A percentile compares a stretch with the other conserved stretches of the same genome.
Conservation (phyloP, 2,113 vertebrate genomes). For the Chunga burmeisteri region DNA sequence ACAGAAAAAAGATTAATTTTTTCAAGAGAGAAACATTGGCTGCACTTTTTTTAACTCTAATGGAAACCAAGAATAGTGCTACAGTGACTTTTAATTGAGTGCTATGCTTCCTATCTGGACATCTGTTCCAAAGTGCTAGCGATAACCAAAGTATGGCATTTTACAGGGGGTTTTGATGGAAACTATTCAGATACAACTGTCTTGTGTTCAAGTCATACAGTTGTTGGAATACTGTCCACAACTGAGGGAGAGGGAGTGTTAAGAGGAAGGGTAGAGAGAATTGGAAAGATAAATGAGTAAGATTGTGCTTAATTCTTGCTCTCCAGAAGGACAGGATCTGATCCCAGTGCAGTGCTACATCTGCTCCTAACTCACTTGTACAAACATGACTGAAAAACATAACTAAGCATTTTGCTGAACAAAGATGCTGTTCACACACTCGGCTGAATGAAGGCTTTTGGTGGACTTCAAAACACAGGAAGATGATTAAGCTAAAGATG, state of each 20-base stretch:
- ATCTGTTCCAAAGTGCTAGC: background rate
- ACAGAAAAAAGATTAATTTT: background rate
- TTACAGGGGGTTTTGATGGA: background rate
- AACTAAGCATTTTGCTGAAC: background rate
- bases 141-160: background rate
- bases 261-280: background rate
- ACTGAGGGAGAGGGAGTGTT: background rate
- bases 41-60: background rate
- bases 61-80: background rate
- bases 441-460: constrained; percentile 4
- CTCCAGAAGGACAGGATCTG: background rate
- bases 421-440: constrained; percentile 3
- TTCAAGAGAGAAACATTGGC: background rate
- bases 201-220: background rate
- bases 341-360: background rate
- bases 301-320: background rate
- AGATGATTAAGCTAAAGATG: background rate
- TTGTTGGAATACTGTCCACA: background rate
- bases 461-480: background rate
- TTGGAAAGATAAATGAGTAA: background rate
- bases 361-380: background rate
- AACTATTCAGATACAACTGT: background rate
- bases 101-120: background rate
- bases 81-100: background rate
- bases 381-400: background rate